Evolutionary conservation across 2,797 vertebrate genomes (phyloP).

Genomic region (Cirrhinus molitorella): DNA sequence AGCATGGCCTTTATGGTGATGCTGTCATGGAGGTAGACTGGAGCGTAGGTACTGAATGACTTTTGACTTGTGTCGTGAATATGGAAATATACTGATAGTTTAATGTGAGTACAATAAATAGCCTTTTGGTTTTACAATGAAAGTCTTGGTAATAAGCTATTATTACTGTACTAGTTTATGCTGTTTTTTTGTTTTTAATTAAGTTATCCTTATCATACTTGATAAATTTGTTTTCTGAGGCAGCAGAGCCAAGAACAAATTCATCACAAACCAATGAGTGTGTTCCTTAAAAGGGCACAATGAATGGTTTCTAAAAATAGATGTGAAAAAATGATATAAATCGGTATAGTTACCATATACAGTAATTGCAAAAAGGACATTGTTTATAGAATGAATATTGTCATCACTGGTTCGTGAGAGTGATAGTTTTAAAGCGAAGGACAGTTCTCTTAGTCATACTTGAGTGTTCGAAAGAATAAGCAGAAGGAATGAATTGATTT

Average conservation of each 20-base stretch:
- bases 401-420: background rate
- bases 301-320: conserved; percentile 1
- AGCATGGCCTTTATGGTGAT: conserved; percentile 88
- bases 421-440: background rate
- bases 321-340: background rate
- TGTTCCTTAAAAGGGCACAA: background rate
- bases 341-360: background rate
- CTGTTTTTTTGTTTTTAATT: conserved; percentile 1
- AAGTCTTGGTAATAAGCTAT: background rate
- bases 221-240: background rate
- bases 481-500: background rate
- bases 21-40: conserved; percentile 91
- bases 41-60: conserved; percentile 83
- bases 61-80: background rate
- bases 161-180: background rate
- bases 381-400: background rate
- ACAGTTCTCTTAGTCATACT: background rate
- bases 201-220: background rate
- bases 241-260: background rate
- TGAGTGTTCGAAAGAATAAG: background rate
- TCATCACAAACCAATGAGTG: background rate
- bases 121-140: background rate
- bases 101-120: background rate
- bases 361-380: background rate
- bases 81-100: background rate